phyloP scores from a whole-genome alignment of 2,888 invertebrate genomes.

The Hanleya hanleyi region DNA sequence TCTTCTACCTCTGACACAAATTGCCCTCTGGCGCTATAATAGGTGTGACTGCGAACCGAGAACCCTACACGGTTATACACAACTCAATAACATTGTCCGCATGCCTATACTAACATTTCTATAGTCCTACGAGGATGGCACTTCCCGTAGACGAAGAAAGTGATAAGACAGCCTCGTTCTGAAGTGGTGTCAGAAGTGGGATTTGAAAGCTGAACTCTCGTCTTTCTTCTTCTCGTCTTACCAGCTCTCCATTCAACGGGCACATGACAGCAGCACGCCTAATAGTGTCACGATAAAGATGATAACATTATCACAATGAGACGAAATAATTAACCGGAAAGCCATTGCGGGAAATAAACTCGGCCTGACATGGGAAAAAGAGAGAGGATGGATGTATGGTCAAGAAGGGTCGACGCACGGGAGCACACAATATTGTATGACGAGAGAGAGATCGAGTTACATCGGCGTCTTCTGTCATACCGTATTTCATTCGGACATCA shows the following conservation, averaged over 20 bases:
- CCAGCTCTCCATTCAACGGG: neutral
- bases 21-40: constrained; percentile 3
- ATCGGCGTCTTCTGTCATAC: too few relatives aligned
- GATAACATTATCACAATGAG: constrained; percentile 6
- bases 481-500: too few relatives aligned
- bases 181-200: constrained; percentile 9
- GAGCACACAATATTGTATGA: neutral
- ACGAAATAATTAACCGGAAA: constrained; percentile 8
- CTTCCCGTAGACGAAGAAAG: neutral
- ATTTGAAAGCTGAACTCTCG: neutral
- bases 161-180: neutral
- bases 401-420: too few relatives aligned
- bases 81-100: neutral
- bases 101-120: neutral
- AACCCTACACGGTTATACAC: neutral
- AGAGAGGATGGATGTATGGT: neutral
- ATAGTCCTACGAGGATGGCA: neutral
- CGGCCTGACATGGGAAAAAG: neutral
- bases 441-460: neutral
- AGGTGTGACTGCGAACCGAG: neutral
- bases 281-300: neutral
- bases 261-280: neutral
- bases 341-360: neutral
- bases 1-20: neutral
- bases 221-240: neutral